phyloP scores from a whole-genome alignment of 2,888 invertebrate genomes.

The Scaptomyza caliginosa region DNA sequence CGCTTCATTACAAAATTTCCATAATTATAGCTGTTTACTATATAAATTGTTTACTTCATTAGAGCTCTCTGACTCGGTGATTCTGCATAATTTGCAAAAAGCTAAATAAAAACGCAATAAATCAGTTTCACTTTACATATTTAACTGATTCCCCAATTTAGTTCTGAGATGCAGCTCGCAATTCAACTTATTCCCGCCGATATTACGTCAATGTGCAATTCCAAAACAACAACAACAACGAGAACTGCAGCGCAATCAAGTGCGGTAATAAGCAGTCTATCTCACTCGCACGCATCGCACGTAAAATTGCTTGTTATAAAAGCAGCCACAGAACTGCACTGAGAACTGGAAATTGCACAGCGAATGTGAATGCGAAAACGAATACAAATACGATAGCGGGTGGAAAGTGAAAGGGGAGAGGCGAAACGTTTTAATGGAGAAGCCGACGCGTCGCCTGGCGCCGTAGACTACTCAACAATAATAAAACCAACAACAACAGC shows the following conservation, averaged over 20 bases:
- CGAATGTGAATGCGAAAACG: slow-evolving; percentile 24
- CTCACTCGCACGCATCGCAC: slow-evolving; percentile 41
- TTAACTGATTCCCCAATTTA: slow-evolving; percentile 14
- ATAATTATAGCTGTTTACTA: not conserved
- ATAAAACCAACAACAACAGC: slow-evolving; percentile 16
- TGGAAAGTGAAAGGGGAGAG: not conserved
- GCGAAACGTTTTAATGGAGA: slow-evolving; percentile 42
- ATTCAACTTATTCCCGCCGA: slow-evolving; percentile 21
- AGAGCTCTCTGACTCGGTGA: not conserved
- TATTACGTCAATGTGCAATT: slow-evolving; percentile 71
- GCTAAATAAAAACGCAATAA: slow-evolving; percentile 5
- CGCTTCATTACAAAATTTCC: not conserved
- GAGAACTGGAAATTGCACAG: slow-evolving; percentile 30
- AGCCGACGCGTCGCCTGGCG: slow-evolving; percentile 43
- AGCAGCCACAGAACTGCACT: slow-evolving; percentile 26
- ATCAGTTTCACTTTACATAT: slow-evolving; percentile 5
- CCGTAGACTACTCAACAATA: slow-evolving; percentile 29
- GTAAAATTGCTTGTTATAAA: slow-evolving; percentile 40
- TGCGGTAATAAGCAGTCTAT: slow-evolving; percentile 65
- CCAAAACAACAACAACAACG: slow-evolving; percentile 11
- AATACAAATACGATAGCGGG: slow-evolving; percentile 24
- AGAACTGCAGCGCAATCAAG: slow-evolving; percentile 65
- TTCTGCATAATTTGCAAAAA: slow-evolving; percentile 3
- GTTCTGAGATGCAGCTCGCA: slow-evolving; percentile 17
- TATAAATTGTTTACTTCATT: not conserved